These are phyloP conservation scores for Dryobates pubescens DNA, from an alignment of 2,797 vertebrate genomes.

Conservation along the genomic window DNA sequence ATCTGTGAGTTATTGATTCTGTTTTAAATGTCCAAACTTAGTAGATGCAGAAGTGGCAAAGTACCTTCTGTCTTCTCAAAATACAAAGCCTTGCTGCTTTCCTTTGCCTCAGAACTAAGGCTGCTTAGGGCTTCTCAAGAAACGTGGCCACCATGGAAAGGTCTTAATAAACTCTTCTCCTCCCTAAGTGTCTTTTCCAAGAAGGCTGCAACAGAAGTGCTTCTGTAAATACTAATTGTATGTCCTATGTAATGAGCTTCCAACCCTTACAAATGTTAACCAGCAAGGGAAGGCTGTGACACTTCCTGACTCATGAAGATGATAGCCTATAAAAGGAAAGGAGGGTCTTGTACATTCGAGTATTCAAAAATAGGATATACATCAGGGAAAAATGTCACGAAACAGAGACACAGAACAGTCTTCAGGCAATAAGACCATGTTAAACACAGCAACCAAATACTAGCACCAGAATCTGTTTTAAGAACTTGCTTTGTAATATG, in stretches of 20 bases:
- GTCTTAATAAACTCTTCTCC: not conserved
- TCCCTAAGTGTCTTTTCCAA: not conserved
- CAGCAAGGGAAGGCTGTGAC: not conserved
- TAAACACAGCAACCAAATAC: not conserved
- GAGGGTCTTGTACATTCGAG: not conserved
- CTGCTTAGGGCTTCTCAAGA: not conserved
- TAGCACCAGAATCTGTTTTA: not conserved
- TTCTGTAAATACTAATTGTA: not conserved
- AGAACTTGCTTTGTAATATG: not conserved
- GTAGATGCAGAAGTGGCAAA: not conserved
- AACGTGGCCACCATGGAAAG: not conserved
- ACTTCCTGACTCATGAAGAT: not conserved
- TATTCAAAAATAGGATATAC: not conserved
- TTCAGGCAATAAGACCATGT: not conserved
- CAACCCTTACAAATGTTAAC: not conserved
- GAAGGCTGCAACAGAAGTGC: not conserved
- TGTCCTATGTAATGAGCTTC: not conserved
- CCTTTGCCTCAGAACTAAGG: not conserved
- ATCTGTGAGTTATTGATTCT: not conserved
- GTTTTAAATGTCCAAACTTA: not conserved
- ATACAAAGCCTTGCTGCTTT: not conserved
- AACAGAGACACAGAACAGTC: not conserved
- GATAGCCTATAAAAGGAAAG: not conserved
- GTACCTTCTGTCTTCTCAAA: not conserved
- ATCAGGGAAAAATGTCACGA: not conserved